phyloP scores from a whole-genome alignment of 2,113 vertebrate genomes.

The Cricetomys ansorgei region DNA sequence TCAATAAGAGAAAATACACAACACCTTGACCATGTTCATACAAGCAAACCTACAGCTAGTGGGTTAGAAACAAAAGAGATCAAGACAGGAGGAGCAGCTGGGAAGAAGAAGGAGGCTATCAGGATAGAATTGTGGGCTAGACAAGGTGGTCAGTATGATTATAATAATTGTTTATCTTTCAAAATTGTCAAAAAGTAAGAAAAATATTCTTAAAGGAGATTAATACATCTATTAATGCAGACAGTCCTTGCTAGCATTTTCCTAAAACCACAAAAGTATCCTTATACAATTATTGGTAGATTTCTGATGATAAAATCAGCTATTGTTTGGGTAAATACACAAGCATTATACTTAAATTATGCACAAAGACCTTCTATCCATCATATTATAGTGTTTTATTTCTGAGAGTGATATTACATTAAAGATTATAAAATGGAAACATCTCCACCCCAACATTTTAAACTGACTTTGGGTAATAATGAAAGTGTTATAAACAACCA shows the following conservation, averaged over 20 bases:
- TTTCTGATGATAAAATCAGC: not conserved
- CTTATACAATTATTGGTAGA: not conserved
- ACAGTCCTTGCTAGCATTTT: not conserved
- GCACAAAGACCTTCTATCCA: not conserved
- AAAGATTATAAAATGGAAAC: not conserved
- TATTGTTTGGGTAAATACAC: not conserved
- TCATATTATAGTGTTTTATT: not conserved
- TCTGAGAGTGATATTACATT: not conserved
- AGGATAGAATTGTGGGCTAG: not conserved
- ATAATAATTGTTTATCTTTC: no score
- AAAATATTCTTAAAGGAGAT: not conserved
- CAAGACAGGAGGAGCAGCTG: not conserved
- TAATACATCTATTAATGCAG: not conserved
- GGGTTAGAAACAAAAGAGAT: not conserved
- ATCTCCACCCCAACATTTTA: not conserved
- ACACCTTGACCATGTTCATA: fast-evolving
- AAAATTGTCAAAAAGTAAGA: not conserved
- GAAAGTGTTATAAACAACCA: not conserved
- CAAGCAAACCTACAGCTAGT: not conserved
- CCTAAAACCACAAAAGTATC: not conserved
- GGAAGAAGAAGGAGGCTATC: no score
- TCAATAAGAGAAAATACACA: not conserved
- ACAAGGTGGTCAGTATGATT: not conserved
- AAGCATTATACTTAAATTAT: not conserved
- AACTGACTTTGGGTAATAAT: not conserved